Evolutionary conservation across 2,113 vertebrate genomes (phyloP).

Genomic region (Poeciliopsis turrubarensis): DNA sequence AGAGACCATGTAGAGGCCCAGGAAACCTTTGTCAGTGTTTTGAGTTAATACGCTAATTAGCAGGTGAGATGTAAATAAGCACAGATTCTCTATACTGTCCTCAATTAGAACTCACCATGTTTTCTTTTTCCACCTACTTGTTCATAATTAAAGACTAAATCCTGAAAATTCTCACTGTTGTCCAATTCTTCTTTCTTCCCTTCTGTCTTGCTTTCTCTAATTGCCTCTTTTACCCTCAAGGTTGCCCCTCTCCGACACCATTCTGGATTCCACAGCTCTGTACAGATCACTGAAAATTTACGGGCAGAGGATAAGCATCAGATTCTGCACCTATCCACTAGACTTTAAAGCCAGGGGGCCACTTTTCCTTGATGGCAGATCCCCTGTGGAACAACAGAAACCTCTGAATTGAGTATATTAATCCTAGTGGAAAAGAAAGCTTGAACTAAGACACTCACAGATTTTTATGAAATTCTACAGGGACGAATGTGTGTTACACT

Average conservation of each 20-base stretch:
- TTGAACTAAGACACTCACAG: slow-evolving; percentile 23
- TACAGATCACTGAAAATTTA: slow-evolving; percentile 52
- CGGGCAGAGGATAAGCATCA: slow-evolving; percentile 49
- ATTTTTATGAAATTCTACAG: slow-evolving; percentile 9
- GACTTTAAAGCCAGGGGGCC: slow-evolving; percentile 54
- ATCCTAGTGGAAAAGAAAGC: slow-evolving; percentile 44
- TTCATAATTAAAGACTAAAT: slow-evolving; percentile 47
- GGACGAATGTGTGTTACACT: background rate
- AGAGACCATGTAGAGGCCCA: too few relatives aligned
- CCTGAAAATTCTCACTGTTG: slow-evolving; percentile 45
- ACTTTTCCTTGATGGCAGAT: slow-evolving; percentile 49
- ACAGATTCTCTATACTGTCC: slow-evolving; percentile 37
- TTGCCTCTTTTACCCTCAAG: slow-evolving; percentile 67
- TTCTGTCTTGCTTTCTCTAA: slow-evolving; percentile 58
- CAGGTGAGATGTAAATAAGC: background rate
- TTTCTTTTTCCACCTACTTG: slow-evolving; percentile 46
- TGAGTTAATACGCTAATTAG: too few relatives aligned
- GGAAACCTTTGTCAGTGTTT: too few relatives aligned
- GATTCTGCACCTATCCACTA: slow-evolving; percentile 38
- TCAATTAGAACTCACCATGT: slow-evolving; percentile 54
- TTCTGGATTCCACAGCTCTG: slow-evolving; percentile 51
- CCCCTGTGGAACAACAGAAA: slow-evolving; percentile 53
- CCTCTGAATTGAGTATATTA: slow-evolving; percentile 38
- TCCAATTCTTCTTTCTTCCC: slow-evolving; percentile 35
- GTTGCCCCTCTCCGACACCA: slow-evolving; percentile 41